Base-by-base conservation (phyloP, 1,140 invertebrate genomes). In the Zaprionus nigranus region DNA sequence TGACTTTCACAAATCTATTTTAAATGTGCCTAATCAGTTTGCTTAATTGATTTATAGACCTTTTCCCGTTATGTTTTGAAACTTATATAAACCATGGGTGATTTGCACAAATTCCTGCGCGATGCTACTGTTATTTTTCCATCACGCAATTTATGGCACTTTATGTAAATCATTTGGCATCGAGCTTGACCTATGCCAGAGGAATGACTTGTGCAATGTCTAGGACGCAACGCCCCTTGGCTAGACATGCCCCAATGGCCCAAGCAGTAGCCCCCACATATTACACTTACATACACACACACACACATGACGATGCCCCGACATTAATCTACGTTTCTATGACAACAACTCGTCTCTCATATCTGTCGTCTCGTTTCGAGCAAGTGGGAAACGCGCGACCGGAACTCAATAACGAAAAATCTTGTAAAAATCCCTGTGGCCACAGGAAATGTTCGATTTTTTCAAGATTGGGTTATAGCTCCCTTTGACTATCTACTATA, bases 391-490 rank as follows among this genome's bases (percentile, higher is more conserved):
- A 17, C 57, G 34, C 15, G 66, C 46, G 63, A 51, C 46, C 56
- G 51, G 46, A 79, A 71, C 34, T 70, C 26, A 22, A 6, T 90
- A 71, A 91, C 90, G 46, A 34, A 64, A 61, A 58, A 72, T 82
- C 70, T 90, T 86, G 69, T 66, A 87, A 91, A 91, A 91, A 86
- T 91, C 70, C 56, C 79, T 62, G 58, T 0, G 7, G 12, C 22
- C 26, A 68, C 72, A 80, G 49, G n/a, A 15, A 2, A 63, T 0
- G 5, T 11, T 11, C 12, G 71, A 90, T 84, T 63, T 24, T 3
- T 0, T 13, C 77, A 9, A 74, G 79, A 80, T 43, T 91, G 62
- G 34, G 59, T 6, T 24, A 36, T 2, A 6, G 59, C 1, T 79
- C 36, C 30, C 7, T 3, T 0, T 5, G 1, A 38, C 6, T 6